Evolutionary conservation across 1,140 invertebrate species (phyloP), one percentile per base, ranked within the genome.

Genomic region (Globodera rostochiensis): DNA sequence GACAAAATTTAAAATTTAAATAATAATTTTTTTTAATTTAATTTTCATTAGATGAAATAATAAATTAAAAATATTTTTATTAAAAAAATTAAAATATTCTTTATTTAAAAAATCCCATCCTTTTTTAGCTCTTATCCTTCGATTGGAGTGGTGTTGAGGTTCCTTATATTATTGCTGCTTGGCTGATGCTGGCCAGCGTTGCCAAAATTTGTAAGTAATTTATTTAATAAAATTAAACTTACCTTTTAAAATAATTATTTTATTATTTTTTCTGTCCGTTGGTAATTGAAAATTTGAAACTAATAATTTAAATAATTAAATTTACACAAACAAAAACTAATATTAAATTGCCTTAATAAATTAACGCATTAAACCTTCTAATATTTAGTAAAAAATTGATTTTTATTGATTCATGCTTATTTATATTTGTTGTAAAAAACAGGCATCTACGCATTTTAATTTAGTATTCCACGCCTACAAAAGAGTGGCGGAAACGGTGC

Each of bases 401-500:
- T 80, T 60, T 80, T 60, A 70, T 71, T 57, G 67, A 77, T 36
- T 36, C 36, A 36, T 36, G 1, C 3, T 36, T 36, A 36, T 1
- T 1, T 36, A 36, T 36, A 2, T 36, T 36, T 36, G 36, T 36
- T 36, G 36, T 36, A 1, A 1, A 36, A 36, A 36, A 36, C 36
- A 3, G 36, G 36, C 36, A 36, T 1, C 36, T 36, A 0, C 36
- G 73, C 70, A 73, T 21, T 21, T 3, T 46, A 66, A 4, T 74
- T 66, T 74, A 87, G 86, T 88, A 70, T 87, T 87, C 78, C 88
- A 87, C 50, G 79, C 86, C 53, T 75, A 78, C 57, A 88, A 88
- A 71, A 75, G 73, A 15, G 53, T 88, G 36, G 73, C 84, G 13
- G 85, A 89, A 45, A 77, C 82, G 13, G 73, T 88, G 21, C 87